These are phyloP conservation scores for Ophiothrix spiculata DNA, from an alignment of 35 echinoderm and acorn worm species.

Conservation along the genomic window DNA sequence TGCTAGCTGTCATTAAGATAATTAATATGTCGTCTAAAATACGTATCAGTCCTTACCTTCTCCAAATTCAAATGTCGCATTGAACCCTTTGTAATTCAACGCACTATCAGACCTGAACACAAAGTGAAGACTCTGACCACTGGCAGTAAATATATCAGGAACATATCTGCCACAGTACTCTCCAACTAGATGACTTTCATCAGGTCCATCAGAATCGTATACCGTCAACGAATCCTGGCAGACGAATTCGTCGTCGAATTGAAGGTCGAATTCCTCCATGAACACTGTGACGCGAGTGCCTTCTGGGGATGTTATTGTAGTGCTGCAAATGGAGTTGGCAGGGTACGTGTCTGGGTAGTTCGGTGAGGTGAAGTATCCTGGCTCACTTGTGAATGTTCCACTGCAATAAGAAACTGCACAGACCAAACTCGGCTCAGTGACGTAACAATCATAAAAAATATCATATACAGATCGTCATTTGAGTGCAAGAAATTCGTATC, in stretches of 20 bases:
- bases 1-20: neutral
- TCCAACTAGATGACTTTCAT: neutral
- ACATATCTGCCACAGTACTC: neutral
- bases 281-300: neutral
- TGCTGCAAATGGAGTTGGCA: neutral
- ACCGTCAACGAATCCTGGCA: neutral
- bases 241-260: neutral
- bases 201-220: neutral
- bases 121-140: neutral
- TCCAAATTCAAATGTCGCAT: neutral
- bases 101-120: neutral
- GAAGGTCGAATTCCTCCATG: neutral
- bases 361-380: neutral
- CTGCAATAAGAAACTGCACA: neutral
- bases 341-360: neutral
- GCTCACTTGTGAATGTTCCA: neutral
- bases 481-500: no score
- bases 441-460: no score
- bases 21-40: neutral
- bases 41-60: neutral
- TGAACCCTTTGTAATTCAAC: neutral
- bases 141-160: neutral
- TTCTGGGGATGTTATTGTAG: neutral
- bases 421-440: no score
- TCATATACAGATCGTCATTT: no score